These are phyloP conservation scores for Chionomys nivalis DNA, from an alignment of 2,113 vertebrate genomes.

Conservation along the genomic window DNA sequence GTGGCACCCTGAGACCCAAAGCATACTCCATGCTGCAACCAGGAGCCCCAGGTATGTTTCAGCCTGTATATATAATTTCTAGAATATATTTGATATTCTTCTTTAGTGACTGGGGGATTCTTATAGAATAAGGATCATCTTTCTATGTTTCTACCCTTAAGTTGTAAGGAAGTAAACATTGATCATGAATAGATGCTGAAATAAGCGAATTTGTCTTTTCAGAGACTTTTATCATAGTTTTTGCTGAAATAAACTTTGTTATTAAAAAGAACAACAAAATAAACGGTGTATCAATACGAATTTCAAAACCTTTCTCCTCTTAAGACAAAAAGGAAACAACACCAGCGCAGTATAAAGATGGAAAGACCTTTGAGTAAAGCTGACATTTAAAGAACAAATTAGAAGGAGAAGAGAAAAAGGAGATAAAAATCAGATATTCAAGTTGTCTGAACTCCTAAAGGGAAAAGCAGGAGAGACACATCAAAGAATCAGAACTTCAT, in stretches of 20 bases:
- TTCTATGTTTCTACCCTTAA: conserved; percentile 3
- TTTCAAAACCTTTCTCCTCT: conserved; percentile 31
- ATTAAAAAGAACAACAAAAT: conserved; percentile 51
- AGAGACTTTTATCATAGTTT: conserved; percentile 18
- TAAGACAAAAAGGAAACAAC: not conserved
- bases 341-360: not conserved
- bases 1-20: not conserved
- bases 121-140: not conserved
- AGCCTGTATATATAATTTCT: conserved; percentile 14
- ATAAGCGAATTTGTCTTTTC: conserved; percentile 4
- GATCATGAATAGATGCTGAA: conserved; percentile 1
- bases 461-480: conserved; percentile 47
- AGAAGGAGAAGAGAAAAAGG: conserved; percentile 41
- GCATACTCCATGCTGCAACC: not conserved
- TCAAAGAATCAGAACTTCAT: conserved; percentile 66
- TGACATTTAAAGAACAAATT: conserved; percentile 67
- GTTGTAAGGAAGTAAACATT: conserved; percentile 29
- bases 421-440: conserved; percentile 55
- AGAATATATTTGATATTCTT: not conserved
- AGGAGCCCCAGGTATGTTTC: not conserved
- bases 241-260: conserved; percentile 19
- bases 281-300: conserved; percentile 14
- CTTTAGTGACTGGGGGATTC: conserved; percentile 14
- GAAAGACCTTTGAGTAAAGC: conserved; percentile 62
- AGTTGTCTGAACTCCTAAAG: conserved; percentile 59